A percentile compares a stretch with the other conserved stretches of the same genome.
These are phyloP conservation scores for Poeciliopsis gracilis DNA, from an alignment of 2,797 vertebrate species.

Conservation along the genomic window DNA sequence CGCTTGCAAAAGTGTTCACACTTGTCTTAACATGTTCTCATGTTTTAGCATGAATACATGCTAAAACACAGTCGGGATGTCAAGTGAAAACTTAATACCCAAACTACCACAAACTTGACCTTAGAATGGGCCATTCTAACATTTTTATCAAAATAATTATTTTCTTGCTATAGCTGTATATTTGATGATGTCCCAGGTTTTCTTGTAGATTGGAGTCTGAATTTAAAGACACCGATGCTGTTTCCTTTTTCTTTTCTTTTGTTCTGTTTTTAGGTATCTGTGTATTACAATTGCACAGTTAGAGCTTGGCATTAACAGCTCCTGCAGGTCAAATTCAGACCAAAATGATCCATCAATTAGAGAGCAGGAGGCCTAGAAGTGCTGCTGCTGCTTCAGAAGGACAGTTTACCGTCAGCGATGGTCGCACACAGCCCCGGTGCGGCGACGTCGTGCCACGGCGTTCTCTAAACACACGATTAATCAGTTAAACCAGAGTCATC, in stretches of 20 bases:
- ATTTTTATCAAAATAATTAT: neutral
- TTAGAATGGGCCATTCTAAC: neutral
- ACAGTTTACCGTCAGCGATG: constrained; percentile 60
- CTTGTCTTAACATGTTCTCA: neutral
- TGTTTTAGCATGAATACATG: neutral
- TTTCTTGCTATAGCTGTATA: neutral
- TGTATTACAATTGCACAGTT: constrained; percentile 62
- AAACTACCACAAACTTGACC: neutral
- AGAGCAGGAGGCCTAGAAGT: constrained; percentile 74
- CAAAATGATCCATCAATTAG: constrained; percentile 80
- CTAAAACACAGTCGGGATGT: neutral
- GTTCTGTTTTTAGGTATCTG: neutral
- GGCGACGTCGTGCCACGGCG: constrained; percentile 57
- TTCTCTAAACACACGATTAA: constrained; percentile 35
- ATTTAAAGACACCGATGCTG: constrained; percentile 12
- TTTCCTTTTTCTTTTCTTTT: neutral
- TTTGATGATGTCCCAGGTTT: neutral
- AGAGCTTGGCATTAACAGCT: constrained; percentile 74
- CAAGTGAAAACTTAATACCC: neutral
- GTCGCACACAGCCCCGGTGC: constrained; percentile 55
- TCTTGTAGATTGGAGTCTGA: constrained; percentile 4
- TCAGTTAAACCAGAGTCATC: constrained; percentile 30
- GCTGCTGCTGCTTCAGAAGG: constrained; percentile 61
- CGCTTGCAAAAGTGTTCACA: neutral
- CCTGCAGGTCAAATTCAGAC: constrained; percentile 80